Evolutionary conservation across 2,113 vertebrate species (phyloP).

Genomic region (Cebidichthys violaceus): DNA sequence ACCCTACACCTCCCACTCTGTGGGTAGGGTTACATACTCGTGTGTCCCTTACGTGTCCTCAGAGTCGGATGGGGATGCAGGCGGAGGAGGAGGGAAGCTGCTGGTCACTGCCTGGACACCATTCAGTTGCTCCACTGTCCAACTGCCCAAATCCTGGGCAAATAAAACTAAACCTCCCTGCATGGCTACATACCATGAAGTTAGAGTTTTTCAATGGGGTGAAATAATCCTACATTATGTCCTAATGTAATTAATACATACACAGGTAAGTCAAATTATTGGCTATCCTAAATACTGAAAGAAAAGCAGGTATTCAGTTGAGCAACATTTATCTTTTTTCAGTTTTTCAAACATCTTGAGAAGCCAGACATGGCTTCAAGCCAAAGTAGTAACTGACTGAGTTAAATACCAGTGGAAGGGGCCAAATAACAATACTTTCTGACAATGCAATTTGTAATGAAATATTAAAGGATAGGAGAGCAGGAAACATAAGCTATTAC

Average conservation of each 20-base stretch:
- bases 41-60: constrained; percentile 22
- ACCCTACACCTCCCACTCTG: constrained; percentile 56
- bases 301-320: neutral
- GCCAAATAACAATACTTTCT: neutral
- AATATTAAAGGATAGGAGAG: neutral
- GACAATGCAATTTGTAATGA: neutral
- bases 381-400: neutral
- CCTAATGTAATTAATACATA: neutral
- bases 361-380: neutral
- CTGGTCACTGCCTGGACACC: constrained; percentile 2
- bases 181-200: neutral
- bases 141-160: constrained; percentile 11
- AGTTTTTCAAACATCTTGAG: neutral
- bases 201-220: no score
- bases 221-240: neutral
- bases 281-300: neutral
- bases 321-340: neutral
- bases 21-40: constrained; percentile 70
- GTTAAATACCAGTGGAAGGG: neutral
- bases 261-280: neutral
- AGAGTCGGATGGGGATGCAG: neutral
- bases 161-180: neutral
- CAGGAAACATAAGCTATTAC: neutral
- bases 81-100: neutral
- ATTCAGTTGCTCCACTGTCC: constrained; percentile 9